These are phyloP conservation scores for Aporrectodea caliginosa DNA, from an alignment of 1,140 invertebrate genomes.

Conservation along the genomic window DNA sequence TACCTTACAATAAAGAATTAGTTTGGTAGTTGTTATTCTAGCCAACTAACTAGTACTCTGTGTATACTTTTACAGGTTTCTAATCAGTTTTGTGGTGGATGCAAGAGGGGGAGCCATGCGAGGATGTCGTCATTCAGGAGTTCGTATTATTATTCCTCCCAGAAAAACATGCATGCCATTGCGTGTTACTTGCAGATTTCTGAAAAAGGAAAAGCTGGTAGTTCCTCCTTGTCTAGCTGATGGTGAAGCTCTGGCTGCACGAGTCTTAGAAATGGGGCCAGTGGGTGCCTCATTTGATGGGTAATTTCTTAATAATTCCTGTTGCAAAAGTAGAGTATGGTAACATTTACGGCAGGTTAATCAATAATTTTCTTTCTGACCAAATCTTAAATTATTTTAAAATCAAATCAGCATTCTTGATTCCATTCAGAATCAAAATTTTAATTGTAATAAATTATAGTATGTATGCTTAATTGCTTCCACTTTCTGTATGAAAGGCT, in stretches of 20 bases:
- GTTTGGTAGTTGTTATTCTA: no score
- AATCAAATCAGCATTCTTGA: no score
- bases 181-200: slow-evolving; percentile 85
- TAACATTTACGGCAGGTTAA: no score
- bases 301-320: slow-evolving; percentile 62
- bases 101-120: slow-evolving; percentile 97
- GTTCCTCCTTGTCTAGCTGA: slow-evolving; percentile 97
- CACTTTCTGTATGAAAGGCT: no score
- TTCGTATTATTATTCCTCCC: slow-evolving; percentile 94
- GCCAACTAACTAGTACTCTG: no score
- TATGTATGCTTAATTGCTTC: no score
- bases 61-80: slow-evolving; percentile 72
- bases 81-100: slow-evolving; percentile 98
- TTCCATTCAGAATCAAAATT: no score
- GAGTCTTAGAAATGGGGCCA: slow-evolving; percentile 95
- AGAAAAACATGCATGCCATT: slow-evolving; percentile 72
- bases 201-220: slow-evolving; percentile 81
- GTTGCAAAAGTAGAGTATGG: no score
- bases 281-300: slow-evolving; percentile 94
- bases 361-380: no score
- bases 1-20: no score
- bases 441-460: no score
- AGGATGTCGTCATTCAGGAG: slow-evolving; percentile 93
- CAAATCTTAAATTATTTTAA: no score
- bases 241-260: slow-evolving; percentile 91